phyloP scores from a whole-genome alignment of 2,888 invertebrate genomes.

The Tupiocoris notatus region DNA sequence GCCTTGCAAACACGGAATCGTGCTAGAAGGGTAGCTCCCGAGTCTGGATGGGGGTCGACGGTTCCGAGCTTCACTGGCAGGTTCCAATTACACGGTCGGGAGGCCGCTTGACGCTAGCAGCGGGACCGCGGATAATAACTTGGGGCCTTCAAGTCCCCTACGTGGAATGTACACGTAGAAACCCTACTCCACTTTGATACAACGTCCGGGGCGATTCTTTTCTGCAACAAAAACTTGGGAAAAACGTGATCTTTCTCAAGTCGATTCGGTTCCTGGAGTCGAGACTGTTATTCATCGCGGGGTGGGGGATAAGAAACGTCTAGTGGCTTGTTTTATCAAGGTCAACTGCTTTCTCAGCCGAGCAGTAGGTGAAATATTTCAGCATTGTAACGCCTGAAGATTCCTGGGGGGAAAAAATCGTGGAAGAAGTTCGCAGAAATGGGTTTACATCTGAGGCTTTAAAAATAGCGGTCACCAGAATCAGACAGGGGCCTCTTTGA shows the following conservation, averaged over 20 bases:
- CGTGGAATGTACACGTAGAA: not conserved
- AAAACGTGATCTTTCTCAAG: not conserved
- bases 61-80: conserved; percentile 10
- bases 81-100: conserved; percentile 43
- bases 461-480: too few species aligned
- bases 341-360: too few species aligned
- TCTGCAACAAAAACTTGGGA: not conserved
- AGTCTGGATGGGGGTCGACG: not conserved
- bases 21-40: not conserved
- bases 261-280: too few species aligned
- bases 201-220: not conserved
- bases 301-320: too few species aligned
- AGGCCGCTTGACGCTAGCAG: conserved; percentile 21
- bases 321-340: too few species aligned
- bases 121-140: conserved; percentile 37
- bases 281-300: too few species aligned
- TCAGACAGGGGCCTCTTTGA: too few species aligned
- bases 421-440: too few species aligned
- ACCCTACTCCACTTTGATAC: not conserved
- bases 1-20: not conserved
- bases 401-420: too few species aligned
- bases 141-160: conserved; percentile 4
- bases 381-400: too few species aligned
- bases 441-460: too few species aligned
- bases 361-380: too few species aligned